These are phyloP conservation scores for Oreochromis grahami DNA, from an alignment of 2,797 vertebrate species.

Conservation along the genomic window DNA sequence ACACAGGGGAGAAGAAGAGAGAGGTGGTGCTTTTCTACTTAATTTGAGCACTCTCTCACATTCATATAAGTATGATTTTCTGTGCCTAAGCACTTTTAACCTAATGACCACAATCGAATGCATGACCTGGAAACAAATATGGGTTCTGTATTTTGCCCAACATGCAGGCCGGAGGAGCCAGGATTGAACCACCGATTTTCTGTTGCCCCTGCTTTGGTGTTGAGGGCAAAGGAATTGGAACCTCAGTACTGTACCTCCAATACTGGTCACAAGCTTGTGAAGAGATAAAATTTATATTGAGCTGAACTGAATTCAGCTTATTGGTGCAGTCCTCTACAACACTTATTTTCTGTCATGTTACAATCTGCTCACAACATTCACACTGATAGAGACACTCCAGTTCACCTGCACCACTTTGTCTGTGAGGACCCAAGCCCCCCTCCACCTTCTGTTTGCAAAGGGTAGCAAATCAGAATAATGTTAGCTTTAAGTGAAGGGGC, in stretches of 20 bases:
- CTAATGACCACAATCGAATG: not conserved
- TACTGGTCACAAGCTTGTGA: not conserved
- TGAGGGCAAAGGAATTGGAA: not conserved
- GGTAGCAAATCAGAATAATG: fast-evolving
- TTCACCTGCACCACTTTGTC: not conserved
- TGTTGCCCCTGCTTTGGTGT: fast-evolving
- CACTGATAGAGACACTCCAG: not conserved
- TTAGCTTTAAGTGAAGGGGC: not conserved
- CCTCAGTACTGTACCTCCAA: not conserved
- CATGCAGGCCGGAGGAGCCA: not conserved
- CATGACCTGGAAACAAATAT: not conserved
- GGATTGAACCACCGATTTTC: not conserved
- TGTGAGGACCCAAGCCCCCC: fast-evolving
- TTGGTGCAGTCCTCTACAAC: fast-evolving
- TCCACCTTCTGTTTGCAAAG: not conserved
- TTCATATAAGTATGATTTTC: not conserved
- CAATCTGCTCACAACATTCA: fast-evolving
- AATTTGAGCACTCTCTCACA: not conserved
- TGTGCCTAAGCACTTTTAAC: not conserved
- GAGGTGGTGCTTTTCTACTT: not conserved
- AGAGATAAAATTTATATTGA: fast-evolving
- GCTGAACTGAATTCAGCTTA: fast-evolving
- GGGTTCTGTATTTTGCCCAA: fast-evolving
- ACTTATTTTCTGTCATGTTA: not conserved
- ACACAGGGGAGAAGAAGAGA: not conserved